A percentile compares a stretch with the other conserved stretches of the same genome.
Conservation (phyloP, 2,888 invertebrate species). For the Acronicta alni region DNA sequence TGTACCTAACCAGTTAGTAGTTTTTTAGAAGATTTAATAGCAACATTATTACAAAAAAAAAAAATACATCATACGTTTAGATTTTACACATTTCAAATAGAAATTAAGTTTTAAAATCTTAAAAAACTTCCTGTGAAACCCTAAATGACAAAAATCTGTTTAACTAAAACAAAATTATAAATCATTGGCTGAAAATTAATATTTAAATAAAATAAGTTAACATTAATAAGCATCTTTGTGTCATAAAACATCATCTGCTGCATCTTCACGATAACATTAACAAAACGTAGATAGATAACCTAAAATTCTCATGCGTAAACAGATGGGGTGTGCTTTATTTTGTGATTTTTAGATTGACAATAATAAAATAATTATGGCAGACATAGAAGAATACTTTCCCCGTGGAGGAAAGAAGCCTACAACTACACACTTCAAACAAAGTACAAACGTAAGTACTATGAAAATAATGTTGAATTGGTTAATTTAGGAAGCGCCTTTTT, state of each 20-base stretch:
- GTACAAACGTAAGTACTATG: slow-evolving; percentile 75
- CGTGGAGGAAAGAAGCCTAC: slow-evolving; percentile 88
- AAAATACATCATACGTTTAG: too few species aligned
- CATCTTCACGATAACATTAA: slow-evolving; percentile 6
- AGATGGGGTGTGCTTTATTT: slow-evolving; percentile 30
- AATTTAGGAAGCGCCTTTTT: neutral
- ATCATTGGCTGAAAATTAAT: too few species aligned
- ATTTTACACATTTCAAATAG: too few species aligned
- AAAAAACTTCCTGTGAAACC: too few species aligned
- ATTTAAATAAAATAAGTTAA: too few species aligned
- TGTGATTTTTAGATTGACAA: slow-evolving; percentile 20
- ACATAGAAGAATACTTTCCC: slow-evolving; percentile 88
- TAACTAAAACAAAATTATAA: too few species aligned
- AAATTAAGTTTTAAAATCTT: too few species aligned
- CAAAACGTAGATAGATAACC: slow-evolving; percentile 64
- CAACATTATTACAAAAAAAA: too few species aligned
- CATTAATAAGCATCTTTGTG: too few species aligned
- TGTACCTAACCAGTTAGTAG: too few species aligned
- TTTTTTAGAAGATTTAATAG: too few species aligned
- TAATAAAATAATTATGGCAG: slow-evolving; percentile 68
- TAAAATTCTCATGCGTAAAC: slow-evolving; percentile 63
- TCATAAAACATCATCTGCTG: neutral
- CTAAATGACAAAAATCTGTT: too few species aligned
- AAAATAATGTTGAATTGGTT: neutral
- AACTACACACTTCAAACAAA: slow-evolving; percentile 80